Evolutionary conservation across 2,113 vertebrate genomes (phyloP).

Genomic region (Seriola dumerili): DNA sequence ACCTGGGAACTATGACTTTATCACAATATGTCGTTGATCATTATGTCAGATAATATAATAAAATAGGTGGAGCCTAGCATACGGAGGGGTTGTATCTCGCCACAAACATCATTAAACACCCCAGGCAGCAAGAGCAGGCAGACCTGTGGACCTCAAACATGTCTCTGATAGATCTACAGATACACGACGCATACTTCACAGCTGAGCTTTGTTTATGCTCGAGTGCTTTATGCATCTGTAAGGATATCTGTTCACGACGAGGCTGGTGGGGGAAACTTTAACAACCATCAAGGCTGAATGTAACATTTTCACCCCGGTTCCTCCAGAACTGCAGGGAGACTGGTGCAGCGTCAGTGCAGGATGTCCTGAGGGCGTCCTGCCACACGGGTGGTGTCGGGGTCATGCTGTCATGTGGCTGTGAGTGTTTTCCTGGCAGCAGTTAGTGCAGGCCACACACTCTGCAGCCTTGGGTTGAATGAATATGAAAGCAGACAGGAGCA

Average conservation of each 20-base stretch:
- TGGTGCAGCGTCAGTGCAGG: conserved; percentile 34
- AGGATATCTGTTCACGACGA: conserved; percentile 56
- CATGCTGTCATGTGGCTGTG: conserved; percentile 45
- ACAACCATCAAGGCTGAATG: conserved; percentile 35
- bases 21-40: not conserved
- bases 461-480: conserved; percentile 47
- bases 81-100: conserved; percentile 35
- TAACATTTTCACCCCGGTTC: conserved; percentile 19
- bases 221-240: conserved; percentile 44
- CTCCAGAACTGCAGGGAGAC: conserved; percentile 37
- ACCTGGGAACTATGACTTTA: not conserved
- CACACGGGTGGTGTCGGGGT: conserved; percentile 43
- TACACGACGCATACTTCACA: conserved; percentile 7
- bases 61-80: conserved; percentile 27
- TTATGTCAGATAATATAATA: conserved; percentile 51
- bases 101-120: conserved; percentile 62
- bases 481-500: conserved; percentile 28
- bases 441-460: conserved; percentile 26
- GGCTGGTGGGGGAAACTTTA: conserved; percentile 21
- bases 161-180: conserved; percentile 44
- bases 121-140: conserved; percentile 37
- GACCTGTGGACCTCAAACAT: conserved; percentile 50
- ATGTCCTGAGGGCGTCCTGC: conserved; percentile 57
- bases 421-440: conserved; percentile 60
- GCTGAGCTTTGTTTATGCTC: conserved; percentile 42